Evolutionary conservation across 1,140 invertebrate species (phyloP), one percentile per base, ranked within the genome.

Genomic region (Panulirus ornatus): DNA sequence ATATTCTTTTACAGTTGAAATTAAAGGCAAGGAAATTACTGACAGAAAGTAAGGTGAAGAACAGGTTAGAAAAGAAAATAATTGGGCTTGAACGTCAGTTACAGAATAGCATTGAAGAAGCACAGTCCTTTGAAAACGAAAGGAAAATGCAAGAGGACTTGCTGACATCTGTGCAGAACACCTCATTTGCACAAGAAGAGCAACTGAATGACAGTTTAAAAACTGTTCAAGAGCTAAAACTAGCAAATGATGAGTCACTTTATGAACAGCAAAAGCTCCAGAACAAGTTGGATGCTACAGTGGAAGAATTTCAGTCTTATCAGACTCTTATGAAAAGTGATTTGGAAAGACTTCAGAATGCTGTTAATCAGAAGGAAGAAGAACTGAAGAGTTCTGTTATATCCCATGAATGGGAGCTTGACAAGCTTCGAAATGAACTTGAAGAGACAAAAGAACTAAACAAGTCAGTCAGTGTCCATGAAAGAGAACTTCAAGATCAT

Each of bases 21-120:
- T 44, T 30, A 51, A 79, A 79, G 30, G 14, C 51, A 34, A 79
- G 51, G 76, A 79, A 51, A 47, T 40, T 30, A 30, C 51, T 42
- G 3, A 14, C 38, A 54, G 76, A 79, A 51, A 79, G n/a, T 2
- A 79, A 81, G 36, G 34, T 36, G 36, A 81, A 16, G 9, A 81
- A 54, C 30, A 54, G n/a, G 30, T 27, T 44, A 36, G 78, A 81
- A 19, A 5, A 81, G 38, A 81, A 58, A 81, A 81, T 81, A 9
- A n/a, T 36, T 38, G 6, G 16, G 1, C 51, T 81, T n/a, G 11
- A 30, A 27, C 27, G 22, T 9, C n/a, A 66, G 30, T 30, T 66
- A 2, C 3, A 66, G 30, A 30, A n/a, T 30, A 16, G 3, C 27
- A 66, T 11, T 27, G n/a, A 66, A 5, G 22, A 5, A 30, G n/a